Percentiles rank a stretch among this genome's conserved stretches.
Conservation (phyloP, 2,113 vertebrate species). For the Microcebus murinus region DNA sequence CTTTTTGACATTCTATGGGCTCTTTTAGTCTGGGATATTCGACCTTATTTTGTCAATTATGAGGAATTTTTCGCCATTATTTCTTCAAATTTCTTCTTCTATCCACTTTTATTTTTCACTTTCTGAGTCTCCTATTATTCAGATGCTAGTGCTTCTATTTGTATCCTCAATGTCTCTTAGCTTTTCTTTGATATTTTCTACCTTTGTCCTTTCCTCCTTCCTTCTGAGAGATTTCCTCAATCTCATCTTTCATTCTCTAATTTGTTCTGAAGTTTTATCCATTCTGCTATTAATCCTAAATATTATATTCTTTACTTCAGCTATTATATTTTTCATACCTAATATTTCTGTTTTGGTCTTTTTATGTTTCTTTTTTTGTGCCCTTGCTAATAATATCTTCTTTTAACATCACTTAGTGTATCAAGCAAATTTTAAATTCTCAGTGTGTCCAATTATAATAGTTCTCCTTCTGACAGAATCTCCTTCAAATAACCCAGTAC, state of each 20-base stretch:
- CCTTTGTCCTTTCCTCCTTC: neutral
- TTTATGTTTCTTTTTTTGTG: neutral
- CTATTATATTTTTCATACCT: neutral
- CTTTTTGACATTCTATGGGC: neutral
- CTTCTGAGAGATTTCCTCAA: neutral
- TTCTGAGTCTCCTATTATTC: neutral
- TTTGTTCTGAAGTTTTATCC: neutral
- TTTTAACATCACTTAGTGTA: neutral
- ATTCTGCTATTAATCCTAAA: neutral
- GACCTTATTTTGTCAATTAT: neutral
- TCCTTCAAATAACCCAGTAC: neutral
- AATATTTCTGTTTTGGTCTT: constrained; percentile 8
- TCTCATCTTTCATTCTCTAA: neutral
- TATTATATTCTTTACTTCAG: neutral
- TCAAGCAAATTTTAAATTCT: neutral
- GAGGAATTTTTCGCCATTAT: neutral
- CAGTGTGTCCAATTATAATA: neutral
- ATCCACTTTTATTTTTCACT: neutral
- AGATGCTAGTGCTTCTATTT: neutral
- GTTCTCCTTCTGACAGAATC: neutral
- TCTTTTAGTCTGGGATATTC: neutral
- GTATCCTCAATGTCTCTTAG: neutral
- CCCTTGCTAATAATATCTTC: neutral
- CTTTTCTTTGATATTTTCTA: neutral
- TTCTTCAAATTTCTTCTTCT: neutral